These are phyloP conservation scores for Zosterops hypoxanthus DNA, from an alignment of 2,113 vertebrate species.

Conservation along the genomic window DNA sequence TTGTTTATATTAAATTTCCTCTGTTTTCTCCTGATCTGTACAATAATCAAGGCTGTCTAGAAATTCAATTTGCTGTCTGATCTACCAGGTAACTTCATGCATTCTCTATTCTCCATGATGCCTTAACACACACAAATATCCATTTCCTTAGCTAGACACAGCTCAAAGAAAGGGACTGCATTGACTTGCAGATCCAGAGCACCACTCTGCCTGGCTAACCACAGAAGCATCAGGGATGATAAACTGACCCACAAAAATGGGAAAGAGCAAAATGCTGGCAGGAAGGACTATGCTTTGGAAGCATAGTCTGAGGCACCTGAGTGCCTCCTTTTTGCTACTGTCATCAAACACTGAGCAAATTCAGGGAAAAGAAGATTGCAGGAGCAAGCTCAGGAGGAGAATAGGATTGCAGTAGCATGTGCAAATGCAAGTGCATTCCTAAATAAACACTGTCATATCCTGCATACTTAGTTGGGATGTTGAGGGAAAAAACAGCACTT, in stretches of 20 bases:
- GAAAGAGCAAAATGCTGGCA: not conserved
- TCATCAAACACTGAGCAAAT: not conserved
- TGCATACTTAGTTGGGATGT: not conserved
- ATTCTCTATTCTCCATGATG: not conserved
- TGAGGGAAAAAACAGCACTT: not conserved
- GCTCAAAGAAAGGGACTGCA: not conserved
- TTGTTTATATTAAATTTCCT: slow-evolving; percentile 47
- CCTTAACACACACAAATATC: not conserved
- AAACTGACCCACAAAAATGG: not conserved
- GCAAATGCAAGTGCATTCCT: not conserved
- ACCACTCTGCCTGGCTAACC: not conserved
- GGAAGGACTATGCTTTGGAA: not conserved
- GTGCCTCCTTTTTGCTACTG: not conserved
- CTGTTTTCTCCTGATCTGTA: slow-evolving; percentile 11
- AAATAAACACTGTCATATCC: not conserved
- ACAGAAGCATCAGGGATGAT: not conserved
- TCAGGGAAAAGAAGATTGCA: not conserved
- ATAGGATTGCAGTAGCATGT: rapidly evolving
- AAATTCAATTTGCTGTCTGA: slow-evolving; percentile 2
- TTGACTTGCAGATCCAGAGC: not conserved
- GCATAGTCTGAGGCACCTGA: not conserved
- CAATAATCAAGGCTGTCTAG: not conserved
- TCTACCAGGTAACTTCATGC: not conserved
- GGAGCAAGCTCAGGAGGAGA: not conserved
- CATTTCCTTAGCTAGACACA: not conserved